Conservation (phyloP, 2,888 invertebrate species). For the Synanthedon vespiformis region DNA sequence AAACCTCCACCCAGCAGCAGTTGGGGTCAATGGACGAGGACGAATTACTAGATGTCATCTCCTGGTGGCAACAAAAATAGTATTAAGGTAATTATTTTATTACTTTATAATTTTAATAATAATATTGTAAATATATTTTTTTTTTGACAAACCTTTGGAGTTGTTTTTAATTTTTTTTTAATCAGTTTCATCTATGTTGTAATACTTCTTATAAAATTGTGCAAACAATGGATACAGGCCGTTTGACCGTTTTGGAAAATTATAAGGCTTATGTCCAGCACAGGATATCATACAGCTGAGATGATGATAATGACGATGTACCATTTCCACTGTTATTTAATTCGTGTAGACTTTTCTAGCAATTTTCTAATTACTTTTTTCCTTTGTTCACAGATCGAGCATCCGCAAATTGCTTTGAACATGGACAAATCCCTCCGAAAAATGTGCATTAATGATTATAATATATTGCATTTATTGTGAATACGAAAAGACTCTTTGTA, state of each 20-base stretch:
- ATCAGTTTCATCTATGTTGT: too few species aligned
- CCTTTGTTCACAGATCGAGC: slow-evolving; percentile 45
- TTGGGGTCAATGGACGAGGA: slow-evolving; percentile 87
- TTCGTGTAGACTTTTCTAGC: neutral
- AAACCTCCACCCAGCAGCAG: slow-evolving; percentile 57
- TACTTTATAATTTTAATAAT: neutral
- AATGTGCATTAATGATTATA: slow-evolving; percentile 38
- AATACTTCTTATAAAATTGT: too few species aligned
- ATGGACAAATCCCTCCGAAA: slow-evolving; percentile 58
- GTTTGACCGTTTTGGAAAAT: too few species aligned
- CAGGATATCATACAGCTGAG: too few species aligned
- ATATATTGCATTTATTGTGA: slow-evolving; percentile 40
- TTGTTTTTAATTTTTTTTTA: neutral
- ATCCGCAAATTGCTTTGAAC: slow-evolving; percentile 16
- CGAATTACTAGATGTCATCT: slow-evolving; percentile 86
- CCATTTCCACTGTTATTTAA: too few species aligned
- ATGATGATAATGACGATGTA: too few species aligned
- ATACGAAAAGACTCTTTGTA: slow-evolving; percentile 60
- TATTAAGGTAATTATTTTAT: slow-evolving; percentile 20
- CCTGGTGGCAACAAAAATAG: slow-evolving; percentile 84
- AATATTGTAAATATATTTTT: neutral
- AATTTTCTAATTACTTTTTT: slow-evolving; percentile 15
- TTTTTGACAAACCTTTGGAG: neutral
- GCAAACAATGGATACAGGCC: too few species aligned
- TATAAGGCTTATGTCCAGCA: too few species aligned